Base-by-base conservation (phyloP, 2,888 invertebrate species). In the Erebia epiphron region DNA sequence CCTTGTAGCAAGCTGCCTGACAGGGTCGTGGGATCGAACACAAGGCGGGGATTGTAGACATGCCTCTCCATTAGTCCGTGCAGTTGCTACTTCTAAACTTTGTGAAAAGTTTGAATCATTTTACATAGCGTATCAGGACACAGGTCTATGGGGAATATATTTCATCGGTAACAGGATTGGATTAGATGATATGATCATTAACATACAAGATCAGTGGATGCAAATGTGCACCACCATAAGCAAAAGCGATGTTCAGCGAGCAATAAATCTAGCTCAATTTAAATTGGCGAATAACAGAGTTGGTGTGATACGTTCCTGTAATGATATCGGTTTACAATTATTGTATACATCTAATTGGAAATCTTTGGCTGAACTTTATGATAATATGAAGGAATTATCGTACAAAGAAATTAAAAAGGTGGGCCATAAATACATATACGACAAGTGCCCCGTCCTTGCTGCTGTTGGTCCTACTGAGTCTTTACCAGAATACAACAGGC, bases 141-240 rank as follows among this genome's bases (percentile, higher is more conserved):
- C 89, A 1, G 92, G 94, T 1, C 80, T 94, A 13, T 94, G 91
- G 90, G 94, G 94, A 7, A 80, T 92, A 10, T 92, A 94, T 68
- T 93, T 89, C 67, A 84, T 90, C 3, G 82, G 83, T 0, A 77
- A 82, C 0, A 80, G 74, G 67, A 76, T 84, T 79, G 75, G 81
- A 1, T n/a, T 87, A n/a, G 88, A 93, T 26, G 85, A 89, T 56
- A 86, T 92, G 83, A 43, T 92, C 16, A 68, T 72, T 26, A 82
- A 84, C 52, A 58, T 93, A 9, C 92, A 92, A 71, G 77, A 84
- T 8, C 80, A 86, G 35, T 92, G 90, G 90, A 88, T 91, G 89
- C 75, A 84, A 62, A 76, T 94, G 70, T 89, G 90, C 72, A 78
- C 80, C 0, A 83, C 81, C 13, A 75, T 82, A n/a, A 77, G 78